Evolutionary conservation across 2,113 vertebrate species (phyloP).

Genomic region (Tinamus guttatus): DNA sequence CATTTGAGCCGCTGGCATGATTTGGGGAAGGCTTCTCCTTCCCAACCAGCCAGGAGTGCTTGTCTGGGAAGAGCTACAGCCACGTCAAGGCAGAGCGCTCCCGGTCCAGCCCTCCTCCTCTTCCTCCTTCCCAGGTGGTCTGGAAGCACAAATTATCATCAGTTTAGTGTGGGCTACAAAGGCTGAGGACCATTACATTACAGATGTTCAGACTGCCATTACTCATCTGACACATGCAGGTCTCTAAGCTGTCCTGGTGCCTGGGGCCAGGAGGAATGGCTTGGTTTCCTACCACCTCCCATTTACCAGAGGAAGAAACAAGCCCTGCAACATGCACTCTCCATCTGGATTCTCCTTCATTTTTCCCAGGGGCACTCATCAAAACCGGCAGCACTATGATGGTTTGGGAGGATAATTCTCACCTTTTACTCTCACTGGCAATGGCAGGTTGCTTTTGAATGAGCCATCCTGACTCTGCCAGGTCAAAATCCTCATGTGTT

Average conservation of each 20-base stretch:
- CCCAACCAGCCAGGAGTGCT: background rate
- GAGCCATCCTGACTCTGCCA: background rate
- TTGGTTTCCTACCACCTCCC: background rate
- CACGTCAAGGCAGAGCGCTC: too few species aligned
- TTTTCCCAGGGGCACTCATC: background rate
- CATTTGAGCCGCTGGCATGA: accelerated
- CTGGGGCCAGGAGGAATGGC: background rate
- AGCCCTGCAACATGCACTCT: background rate
- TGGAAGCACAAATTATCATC: background rate
- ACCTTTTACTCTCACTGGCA: background rate
- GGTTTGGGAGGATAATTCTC: background rate
- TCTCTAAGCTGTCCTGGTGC: background rate
- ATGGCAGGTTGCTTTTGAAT: background rate
- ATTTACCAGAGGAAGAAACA: background rate
- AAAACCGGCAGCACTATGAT: background rate
- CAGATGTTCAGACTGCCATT: background rate
- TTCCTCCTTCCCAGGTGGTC: background rate
- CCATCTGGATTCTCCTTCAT: background rate
- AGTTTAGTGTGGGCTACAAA: background rate
- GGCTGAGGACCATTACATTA: background rate
- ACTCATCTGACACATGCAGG: background rate
- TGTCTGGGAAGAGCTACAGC: background rate
- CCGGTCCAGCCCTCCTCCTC: background rate
- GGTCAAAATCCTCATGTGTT: background rate
- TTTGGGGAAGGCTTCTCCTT: background rate